Evolutionary conservation across 2,113 vertebrate genomes (phyloP).

Genomic region (Agapornis roseicollis): DNA sequence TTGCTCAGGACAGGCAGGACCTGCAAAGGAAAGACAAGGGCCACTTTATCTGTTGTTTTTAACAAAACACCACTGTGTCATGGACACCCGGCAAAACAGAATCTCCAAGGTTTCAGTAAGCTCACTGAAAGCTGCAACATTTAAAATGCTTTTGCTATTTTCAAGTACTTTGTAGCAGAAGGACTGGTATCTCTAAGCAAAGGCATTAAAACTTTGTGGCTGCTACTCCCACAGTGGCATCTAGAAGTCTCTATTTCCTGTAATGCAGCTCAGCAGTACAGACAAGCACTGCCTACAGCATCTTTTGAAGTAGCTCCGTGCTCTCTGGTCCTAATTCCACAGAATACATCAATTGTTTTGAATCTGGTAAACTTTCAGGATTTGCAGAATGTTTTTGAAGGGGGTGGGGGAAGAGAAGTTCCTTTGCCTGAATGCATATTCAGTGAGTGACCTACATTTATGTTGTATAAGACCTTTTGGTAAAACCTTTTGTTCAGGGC

Average conservation of each 20-base stretch:
- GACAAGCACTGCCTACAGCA: neutral
- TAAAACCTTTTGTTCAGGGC: neutral
- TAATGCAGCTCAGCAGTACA: neutral
- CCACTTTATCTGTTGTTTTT: neutral
- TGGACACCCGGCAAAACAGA: neutral
- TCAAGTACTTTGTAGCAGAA: neutral
- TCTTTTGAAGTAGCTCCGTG: neutral
- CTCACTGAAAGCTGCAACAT: neutral
- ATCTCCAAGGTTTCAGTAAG: neutral
- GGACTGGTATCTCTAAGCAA: neutral
- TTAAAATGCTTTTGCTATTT: neutral
- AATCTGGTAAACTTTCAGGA: neutral
- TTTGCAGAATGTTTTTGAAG: neutral
- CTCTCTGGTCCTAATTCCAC: neutral
- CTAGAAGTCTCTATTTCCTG: neutral
- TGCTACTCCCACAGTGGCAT: neutral
- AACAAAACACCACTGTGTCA: neutral
- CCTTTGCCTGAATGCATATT: neutral
- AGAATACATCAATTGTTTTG: rapidly evolving
- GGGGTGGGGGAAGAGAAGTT: neutral
- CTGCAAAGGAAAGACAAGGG: neutral
- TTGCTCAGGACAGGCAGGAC: neutral
- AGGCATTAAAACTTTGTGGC: neutral
- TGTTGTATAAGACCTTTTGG: neutral
- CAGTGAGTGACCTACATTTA: neutral